Evolutionary conservation across 2,888 invertebrate species (phyloP), one percentile per base, ranked within the genome.

Genomic region (Lycaena phlaeas): DNA sequence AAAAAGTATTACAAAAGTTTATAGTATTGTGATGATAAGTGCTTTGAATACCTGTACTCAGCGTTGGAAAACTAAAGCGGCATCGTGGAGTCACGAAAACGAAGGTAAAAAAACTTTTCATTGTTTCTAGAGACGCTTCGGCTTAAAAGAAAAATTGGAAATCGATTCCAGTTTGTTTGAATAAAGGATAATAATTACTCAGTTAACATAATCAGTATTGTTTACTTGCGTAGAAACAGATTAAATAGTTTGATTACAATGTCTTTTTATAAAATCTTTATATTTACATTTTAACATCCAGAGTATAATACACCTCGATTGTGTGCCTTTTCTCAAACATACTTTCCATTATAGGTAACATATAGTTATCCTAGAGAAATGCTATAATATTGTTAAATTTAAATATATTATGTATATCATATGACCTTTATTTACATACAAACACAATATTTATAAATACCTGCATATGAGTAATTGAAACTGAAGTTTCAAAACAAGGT

Each of bases 61-160:
- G 70, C 72, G 68, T 71, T 77, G 82, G 82, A 73, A 82, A 76
- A 62, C 69, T 75, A 85, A 85, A 77, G 75, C 85, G 79, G 85
- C 85, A 85, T 81, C 85, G 85, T 85, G 85, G 85, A 85, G 85
- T 85, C 85, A 75, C 81, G 84, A 82, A 85, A 85, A 85, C 77
- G 85, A 81, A 85, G 85, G 85, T 85, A 82, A 75, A 73, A 64
- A 72, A 72, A 66, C 51, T 66, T 69, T 73, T 70, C 68, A 75
- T 76, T 78, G 72, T 75, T 66, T 69, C 65, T 64, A 61, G 53
- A 52, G 64, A 68, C 64, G 70, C 73, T 68, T 59, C 44, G 54
- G 55, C 46, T 53, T 49, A 48, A 47, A 45, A 56, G 50, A 61
- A 63, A 59, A 59, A 63, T 59, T 54, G 56, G 49, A 64, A 67